Evolutionary conservation across 2,113 vertebrate genomes (phyloP), one percentile per base, ranked within the genome.

Genomic region (Mionectes macconnelli): DNA sequence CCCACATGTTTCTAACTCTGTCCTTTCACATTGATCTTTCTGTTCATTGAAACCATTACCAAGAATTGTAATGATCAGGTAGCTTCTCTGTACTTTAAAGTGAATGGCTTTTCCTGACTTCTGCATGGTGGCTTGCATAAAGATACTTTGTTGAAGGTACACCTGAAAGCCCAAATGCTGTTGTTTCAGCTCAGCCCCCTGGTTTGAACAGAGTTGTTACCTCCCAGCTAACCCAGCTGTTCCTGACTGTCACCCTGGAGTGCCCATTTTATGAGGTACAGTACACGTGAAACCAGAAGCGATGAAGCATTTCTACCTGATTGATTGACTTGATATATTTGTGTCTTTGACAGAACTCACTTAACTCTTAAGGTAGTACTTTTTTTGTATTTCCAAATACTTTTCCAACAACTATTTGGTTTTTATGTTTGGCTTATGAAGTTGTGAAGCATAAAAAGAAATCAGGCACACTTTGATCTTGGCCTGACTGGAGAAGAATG

Each of bases 181-280:
- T 84, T 92, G 4, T 98, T 98, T 89, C 95, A 99, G 99, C 97
- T 44, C 89, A 98, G 63, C 96, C 95, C 17, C 94, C 92, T 3
- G 94, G 94, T 63, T 92, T 99, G 84, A 97, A 99, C 94, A 96
- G 93, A 52, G 31, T 70, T 30, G 94, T 97, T 72, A 94, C 98
- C 75, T 98, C 98, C 37, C 98, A 98, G 89, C 91, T 99, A 94
- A 99, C 99, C 10, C 99, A 99, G 67, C 98, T 99, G 56, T 98
- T 98, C 97, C 97, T 99, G 92, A 98, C 98, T 12, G 92, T 98
- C 22, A 97, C 97, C 89, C 93, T 99, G 35, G 99, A 99, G 77
- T 99, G 99, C 92, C 99, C 98, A 0, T 99, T 98, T 95, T 99
- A 99, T 88, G 76, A 98, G 98, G 98, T 99, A 97, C 76, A 68